phyloP scores from a whole-genome alignment of 2,113 vertebrate genomes.

The Patagioenas fasciata region DNA sequence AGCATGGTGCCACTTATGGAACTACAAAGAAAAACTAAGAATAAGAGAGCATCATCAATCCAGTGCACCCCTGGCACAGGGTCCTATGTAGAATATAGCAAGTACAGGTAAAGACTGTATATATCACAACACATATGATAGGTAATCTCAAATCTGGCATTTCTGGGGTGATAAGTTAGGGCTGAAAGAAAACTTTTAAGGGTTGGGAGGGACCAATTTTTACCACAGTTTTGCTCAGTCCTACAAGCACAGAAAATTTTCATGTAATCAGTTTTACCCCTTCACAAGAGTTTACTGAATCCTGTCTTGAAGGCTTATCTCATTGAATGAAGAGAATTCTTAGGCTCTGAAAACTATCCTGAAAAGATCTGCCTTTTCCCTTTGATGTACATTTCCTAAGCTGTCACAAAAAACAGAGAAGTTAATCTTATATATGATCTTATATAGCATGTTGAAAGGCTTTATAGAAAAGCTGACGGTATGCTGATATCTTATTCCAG shows the following conservation, averaged over 20 bases:
- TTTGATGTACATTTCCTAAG: neutral
- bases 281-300: neutral
- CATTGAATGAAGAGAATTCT: neutral
- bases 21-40: neutral
- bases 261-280: neutral
- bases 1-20: neutral
- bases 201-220: neutral
- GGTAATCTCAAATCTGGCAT: neutral
- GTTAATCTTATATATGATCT: neutral
- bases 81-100: neutral
- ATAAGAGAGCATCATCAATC: neutral
- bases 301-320: neutral
- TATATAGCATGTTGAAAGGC: neutral
- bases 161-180: neutral
- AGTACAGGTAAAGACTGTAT: neutral
- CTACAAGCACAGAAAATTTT: neutral
- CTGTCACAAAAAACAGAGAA: neutral
- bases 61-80: rapidly evolving
- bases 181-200: neutral
- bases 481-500: neutral
- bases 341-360: neutral
- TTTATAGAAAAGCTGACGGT: neutral
- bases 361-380: neutral
- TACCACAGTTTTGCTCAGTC: neutral
- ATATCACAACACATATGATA: neutral